Base-by-base conservation (phyloP, 2,797 vertebrate genomes). In the Melanotaenia nigrans region DNA sequence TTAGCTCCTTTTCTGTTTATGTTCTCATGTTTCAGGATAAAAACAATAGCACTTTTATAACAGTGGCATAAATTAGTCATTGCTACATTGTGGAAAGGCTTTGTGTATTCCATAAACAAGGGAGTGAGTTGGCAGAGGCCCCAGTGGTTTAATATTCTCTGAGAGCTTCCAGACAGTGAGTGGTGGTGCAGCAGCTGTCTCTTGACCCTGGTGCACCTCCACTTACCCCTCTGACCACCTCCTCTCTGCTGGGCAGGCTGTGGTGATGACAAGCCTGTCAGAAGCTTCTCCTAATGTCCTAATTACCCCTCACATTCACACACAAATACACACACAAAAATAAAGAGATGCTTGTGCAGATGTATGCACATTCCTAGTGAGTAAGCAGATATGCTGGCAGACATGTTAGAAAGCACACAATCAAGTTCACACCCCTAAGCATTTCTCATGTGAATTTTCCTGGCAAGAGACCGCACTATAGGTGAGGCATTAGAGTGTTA, bases 181-280 rank as follows among this genome's bases (percentile, higher is more conserved):
- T 85, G 87, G 86, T 91, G 85, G 81, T 89, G 88, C 85, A 93
- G 89, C 93, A 93, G 90, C 89, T 93, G 90, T 92, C 91, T 92
- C 90, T 85, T 91, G 87, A 91, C 91, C 92, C 88, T 58, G 75
- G 82, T 3, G 86, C 78, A 88, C 78, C 88, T 80, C 83, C 86
- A 90, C 91, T 91, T 92, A 89, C 78, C 89, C 92, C 84, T 81
- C 86, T 87, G 91, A 91, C 92, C 91, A 86, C 85, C 91, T 91
- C 86, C 85, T 89, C 85, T 91, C 83, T 85, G 86, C 85, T 76
- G 83, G 87, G 89, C 90, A 84, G 89, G 79, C 91, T 92, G 90
- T 88, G 87, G 88, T 68, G 81, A 92, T 93, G 94, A 94, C 93
- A 93, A 90, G 92, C 84, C 92, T 92, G 93, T 94, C 93, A 94